Evolutionary conservation across 1,140 invertebrate genomes (phyloP), one percentile per base, ranked within the genome.

Genomic region (Drosophila repleta): DNA sequence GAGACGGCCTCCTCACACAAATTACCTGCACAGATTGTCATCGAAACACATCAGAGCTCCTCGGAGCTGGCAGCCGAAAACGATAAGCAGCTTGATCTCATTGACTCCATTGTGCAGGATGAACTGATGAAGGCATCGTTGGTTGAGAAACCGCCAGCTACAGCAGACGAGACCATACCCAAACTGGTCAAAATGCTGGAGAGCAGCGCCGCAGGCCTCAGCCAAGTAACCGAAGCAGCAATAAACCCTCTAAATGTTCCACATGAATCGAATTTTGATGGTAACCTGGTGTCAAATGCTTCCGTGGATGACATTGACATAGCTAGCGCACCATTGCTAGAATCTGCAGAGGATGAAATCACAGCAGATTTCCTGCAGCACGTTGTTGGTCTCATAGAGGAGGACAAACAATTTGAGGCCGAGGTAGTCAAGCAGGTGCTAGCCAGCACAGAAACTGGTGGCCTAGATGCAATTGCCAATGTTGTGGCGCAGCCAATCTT

Each of bases 301-400:
- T 11, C 18, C 15, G 51, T 75, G 1, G 81, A 80, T 18, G 53
- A 62, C 26, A 80, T 90, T 48, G 85, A 90, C 24, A 71, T 91
- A 1, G 48, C 37, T 43, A 67, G 49, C 43, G 76, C 74, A 17
- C 74, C 58, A 5, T 58, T 89, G 39, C 58, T 91, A 53, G 73
- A 74, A 10, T 66, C 79, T 0, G 49, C 82, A 13, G 93, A 94
- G 70, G 94, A 95, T 90, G 93, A 94, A 37, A 93, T 95, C 17
- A 93, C 94, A 3, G 94, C 95, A 69, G 94, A 95, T 91, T 93
- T 95, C 60, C 82, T 95, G 8, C 94, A 95, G 92, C 94, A 95
- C 90, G 94, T 95, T 11, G 94, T 94, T 2, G 93, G 95, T 13
- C 91, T 95, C 15, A 94, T 95, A 8, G 93, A 94, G 57, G 94